A percentile compares a stretch with the other conserved stretches of the same genome.
Conservation (phyloP, 2,797 vertebrate genomes). For the Peromyscus melanophrys region DNA sequence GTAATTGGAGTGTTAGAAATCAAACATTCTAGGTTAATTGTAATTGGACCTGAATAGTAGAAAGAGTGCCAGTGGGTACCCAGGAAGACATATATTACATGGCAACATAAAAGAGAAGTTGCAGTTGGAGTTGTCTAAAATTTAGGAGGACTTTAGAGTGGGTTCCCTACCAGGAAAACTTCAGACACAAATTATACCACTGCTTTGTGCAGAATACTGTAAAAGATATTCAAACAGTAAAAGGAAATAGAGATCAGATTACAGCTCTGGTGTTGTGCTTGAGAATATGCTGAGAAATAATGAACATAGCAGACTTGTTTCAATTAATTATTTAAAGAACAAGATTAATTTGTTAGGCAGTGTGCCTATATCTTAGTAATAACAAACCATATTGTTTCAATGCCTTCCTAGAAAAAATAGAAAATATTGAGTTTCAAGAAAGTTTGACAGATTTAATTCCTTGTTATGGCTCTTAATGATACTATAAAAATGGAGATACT, state of each 20-base stretch:
- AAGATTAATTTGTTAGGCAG: neutral
- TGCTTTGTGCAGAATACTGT: neutral
- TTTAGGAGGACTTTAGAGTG: neutral
- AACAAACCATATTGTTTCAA: neutral
- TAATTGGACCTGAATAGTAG: neutral
- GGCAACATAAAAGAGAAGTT: neutral
- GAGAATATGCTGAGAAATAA: neutral
- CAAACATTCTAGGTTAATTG: neutral
- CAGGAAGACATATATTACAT: neutral
- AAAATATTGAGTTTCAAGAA: slow-evolving; percentile 23
- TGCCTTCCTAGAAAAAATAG: neutral
- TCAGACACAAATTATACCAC: neutral
- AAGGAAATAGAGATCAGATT: slow-evolving; percentile 46
- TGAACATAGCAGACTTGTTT: neutral
- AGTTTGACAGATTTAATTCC: neutral
- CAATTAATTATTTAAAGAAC: slow-evolving; percentile 23
- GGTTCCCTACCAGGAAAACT: neutral
- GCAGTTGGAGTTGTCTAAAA: neutral
- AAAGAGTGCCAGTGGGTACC: neutral
- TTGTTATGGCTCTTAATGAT: neutral
- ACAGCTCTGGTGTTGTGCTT: neutral
- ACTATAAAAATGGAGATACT: neutral
- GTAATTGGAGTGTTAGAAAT: neutral
- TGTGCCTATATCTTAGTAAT: neutral
- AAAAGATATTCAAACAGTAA: slow-evolving; percentile 31